Evolutionary conservation across 2,888 invertebrate species (phyloP).

Genomic region (Stenichneumon culpator): DNA sequence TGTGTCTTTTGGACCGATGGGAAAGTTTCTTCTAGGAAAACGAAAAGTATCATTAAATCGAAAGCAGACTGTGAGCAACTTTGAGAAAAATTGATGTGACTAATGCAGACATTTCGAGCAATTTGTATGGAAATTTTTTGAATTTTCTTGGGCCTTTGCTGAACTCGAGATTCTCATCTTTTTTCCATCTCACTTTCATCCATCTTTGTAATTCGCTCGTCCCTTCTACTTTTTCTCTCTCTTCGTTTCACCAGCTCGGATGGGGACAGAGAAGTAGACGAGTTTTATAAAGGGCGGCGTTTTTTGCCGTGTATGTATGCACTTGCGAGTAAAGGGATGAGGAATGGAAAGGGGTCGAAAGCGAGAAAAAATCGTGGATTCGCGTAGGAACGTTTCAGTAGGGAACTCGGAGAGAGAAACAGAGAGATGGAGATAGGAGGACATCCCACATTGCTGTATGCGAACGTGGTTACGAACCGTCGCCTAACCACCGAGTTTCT

Average conservation of each 20-base stretch:
- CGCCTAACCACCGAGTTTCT: constrained; percentile 6
- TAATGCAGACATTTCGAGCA: not conserved
- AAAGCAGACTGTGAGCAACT: not conserved
- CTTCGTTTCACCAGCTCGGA: not conserved
- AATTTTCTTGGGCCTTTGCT: not conserved
- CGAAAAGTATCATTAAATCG: not conserved
- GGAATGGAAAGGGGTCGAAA: constrained; percentile 18
- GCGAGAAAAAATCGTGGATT: constrained; percentile 13
- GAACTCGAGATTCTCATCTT: not conserved
- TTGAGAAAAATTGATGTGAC: not conserved
- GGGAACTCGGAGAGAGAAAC: not conserved
- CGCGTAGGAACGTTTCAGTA: constrained; percentile 24
- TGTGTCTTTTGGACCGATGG: too few species aligned
- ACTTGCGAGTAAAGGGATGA: not conserved
- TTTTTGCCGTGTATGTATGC: not conserved
- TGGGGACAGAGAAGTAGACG: not conserved
- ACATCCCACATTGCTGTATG: constrained; percentile 3
- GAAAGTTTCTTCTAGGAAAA: not conserved
- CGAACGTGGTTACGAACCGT: constrained; percentile 9
- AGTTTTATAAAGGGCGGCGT: not conserved
- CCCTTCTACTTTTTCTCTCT: not conserved
- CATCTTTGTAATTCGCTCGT: not conserved
- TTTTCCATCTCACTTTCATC: not conserved
- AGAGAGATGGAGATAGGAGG: not conserved
- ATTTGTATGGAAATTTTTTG: constrained; percentile 1